Evolutionary conservation across 2,113 vertebrate genomes (phyloP).

Genomic region (Perccottus glenii): DNA sequence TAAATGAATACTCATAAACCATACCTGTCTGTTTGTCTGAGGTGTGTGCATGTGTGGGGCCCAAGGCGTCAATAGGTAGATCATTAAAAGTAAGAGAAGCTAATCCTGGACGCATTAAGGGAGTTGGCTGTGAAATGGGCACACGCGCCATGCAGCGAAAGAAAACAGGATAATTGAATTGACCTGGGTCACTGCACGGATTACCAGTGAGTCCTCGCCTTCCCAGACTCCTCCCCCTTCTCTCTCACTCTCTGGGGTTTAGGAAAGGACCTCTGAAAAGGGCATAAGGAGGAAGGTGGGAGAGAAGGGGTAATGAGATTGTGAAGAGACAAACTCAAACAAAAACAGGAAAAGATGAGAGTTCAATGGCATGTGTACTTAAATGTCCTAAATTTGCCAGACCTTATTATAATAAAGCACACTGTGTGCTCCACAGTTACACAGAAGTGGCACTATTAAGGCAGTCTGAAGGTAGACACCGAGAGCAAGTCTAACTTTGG

Average conservation of each 20-base stretch:
- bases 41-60: constrained; percentile 37
- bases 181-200: constrained; percentile 82
- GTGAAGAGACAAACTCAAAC: constrained; percentile 19
- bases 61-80: constrained; percentile 81
- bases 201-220: constrained; percentile 76
- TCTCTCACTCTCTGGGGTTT: constrained; percentile 71
- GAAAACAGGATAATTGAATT: constrained; percentile 88
- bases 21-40: constrained; percentile 34
- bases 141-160: constrained; percentile 79
- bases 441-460: constrained; percentile 28
- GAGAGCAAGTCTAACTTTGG: constrained; percentile 35
- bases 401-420: constrained; percentile 40
- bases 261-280: constrained; percentile 75
- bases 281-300: constrained; percentile 52
- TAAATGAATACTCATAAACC: constrained; percentile 52
- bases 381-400: constrained; percentile 37
- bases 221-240: constrained; percentile 66
- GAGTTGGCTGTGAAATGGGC: constrained; percentile 84
- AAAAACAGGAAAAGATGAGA: constrained; percentile 1
- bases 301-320: constrained; percentile 53
- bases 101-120: constrained; percentile 84
- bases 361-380: constrained; percentile 11
- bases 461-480: constrained; percentile 14
- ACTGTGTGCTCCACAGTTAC: constrained; percentile 27
- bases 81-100: constrained; percentile 86